A percentile compares a stretch with the other conserved stretches of the same genome.
Evolutionary conservation across 2,888 invertebrate species (phyloP).

Genomic region (Ptychoptera albimana): DNA sequence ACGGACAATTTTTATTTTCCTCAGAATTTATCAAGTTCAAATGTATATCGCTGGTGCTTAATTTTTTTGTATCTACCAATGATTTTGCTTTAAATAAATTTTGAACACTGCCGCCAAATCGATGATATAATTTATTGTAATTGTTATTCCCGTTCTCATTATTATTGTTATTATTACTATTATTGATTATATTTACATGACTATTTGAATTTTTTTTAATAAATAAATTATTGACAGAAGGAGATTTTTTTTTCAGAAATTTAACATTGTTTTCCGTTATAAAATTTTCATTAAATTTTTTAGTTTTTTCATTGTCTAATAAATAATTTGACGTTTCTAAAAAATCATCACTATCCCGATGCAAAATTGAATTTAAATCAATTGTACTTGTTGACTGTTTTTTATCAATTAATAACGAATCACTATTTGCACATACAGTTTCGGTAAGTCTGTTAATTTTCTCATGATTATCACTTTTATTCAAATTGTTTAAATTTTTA

Average conservation of each 20-base stretch:
- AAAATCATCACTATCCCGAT: neutral
- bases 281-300: neutral
- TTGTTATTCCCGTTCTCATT: neutral
- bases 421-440: too few relatives aligned
- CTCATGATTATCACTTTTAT: too few relatives aligned
- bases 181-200: neutral
- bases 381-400: neutral
- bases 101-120: constrained; percentile 7
- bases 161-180: too few relatives aligned
- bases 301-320: neutral
- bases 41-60: constrained; percentile 6
- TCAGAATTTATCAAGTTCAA: neutral
- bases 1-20: neutral
- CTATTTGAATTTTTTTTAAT: neutral
- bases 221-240: neutral
- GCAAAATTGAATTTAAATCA: neutral
- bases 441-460: too few relatives aligned
- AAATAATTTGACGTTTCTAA: too few relatives aligned
- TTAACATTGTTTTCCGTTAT: neutral
- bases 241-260: neutral
- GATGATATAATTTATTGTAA: constrained; percentile 4
- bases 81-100: neutral
- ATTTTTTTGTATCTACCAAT: neutral
- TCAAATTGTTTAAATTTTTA: too few relatives aligned
- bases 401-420: neutral